These are phyloP conservation scores for Dorcus parallelipipedus DNA, from an alignment of 2,888 invertebrate genomes.

Conservation along the genomic window DNA sequence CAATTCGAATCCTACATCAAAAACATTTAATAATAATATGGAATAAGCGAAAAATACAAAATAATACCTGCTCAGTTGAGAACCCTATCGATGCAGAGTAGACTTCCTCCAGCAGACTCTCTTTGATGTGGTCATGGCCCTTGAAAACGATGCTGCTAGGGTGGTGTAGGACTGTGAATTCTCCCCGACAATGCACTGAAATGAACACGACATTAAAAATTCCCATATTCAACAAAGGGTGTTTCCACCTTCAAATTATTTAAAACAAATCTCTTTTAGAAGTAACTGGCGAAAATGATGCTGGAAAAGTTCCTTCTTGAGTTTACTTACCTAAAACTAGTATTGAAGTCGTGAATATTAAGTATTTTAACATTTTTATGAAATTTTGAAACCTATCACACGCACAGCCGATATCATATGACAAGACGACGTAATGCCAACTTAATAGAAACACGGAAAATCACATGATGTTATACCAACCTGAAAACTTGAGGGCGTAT, in stretches of 20 bases:
- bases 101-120: constrained; percentile 67
- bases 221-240: too few species aligned
- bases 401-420: constrained; percentile 15
- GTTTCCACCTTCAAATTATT: too few species aligned
- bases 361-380: constrained; percentile 19
- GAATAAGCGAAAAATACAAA: constrained; percentile 1
- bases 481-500: too few species aligned
- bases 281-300: not conserved
- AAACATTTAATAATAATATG: not conserved
- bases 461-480: too few species aligned
- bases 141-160: constrained; percentile 68
- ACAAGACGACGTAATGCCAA: constrained; percentile 1
- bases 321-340: constrained; percentile 20
- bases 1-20: constrained; percentile 59
- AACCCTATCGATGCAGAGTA: constrained; percentile 70
- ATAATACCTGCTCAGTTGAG: constrained; percentile 63
- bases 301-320: not conserved
- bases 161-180: constrained; percentile 65
- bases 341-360: constrained; percentile 16
- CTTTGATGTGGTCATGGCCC: constrained; percentile 60
- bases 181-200: constrained; percentile 49
- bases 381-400: constrained; percentile 3
- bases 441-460: not conserved
- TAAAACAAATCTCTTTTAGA: too few species aligned
- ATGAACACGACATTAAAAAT: not conserved